These are phyloP conservation scores for Planiliza haematocheilus DNA, from an alignment of 2,113 vertebrate genomes.

Conservation along the genomic window DNA sequence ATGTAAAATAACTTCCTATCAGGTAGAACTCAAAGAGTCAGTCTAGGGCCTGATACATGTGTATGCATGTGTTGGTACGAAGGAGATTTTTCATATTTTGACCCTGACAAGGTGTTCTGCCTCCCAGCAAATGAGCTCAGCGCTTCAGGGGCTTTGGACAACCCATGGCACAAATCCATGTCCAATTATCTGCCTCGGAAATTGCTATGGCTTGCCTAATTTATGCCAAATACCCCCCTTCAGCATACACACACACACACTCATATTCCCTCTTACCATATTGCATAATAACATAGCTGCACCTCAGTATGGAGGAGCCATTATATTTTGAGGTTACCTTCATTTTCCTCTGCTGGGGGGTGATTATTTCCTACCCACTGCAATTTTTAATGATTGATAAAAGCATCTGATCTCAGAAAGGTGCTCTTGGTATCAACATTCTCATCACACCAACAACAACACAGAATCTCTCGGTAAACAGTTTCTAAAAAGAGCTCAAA, in stretches of 20 bases:
- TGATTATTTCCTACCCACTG: constrained; percentile 38
- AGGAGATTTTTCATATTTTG: constrained; percentile 46
- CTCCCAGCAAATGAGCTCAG: constrained; percentile 65
- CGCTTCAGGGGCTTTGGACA: constrained; percentile 58
- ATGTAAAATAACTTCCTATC: constrained; percentile 42
- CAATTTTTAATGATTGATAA: constrained; percentile 52
- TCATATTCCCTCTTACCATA: not conserved
- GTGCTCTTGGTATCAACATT: constrained; percentile 44
- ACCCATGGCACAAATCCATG: constrained; percentile 60
- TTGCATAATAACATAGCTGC: constrained; percentile 42
- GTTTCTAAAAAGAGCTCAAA: not conserved
- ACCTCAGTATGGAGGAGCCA: constrained; percentile 34
- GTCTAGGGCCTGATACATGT: not conserved
- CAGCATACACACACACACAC: not conserved
- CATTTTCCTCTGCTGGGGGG: constrained; percentile 42
- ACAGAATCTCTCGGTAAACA: constrained; percentile 1
- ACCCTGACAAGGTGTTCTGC: constrained; percentile 61
- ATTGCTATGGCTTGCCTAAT: constrained; percentile 63
- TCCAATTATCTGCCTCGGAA: constrained; percentile 72
- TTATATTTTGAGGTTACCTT: constrained; percentile 38
- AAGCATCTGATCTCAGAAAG: constrained; percentile 46
- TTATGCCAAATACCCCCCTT: constrained; percentile 40
- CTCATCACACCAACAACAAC: constrained; percentile 5
- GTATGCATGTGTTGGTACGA: constrained; percentile 11
- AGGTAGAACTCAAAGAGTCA: constrained; percentile 21